phyloP scores from a whole-genome alignment of 1,140 invertebrate species.

The Dufourea novaeangliae region DNA sequence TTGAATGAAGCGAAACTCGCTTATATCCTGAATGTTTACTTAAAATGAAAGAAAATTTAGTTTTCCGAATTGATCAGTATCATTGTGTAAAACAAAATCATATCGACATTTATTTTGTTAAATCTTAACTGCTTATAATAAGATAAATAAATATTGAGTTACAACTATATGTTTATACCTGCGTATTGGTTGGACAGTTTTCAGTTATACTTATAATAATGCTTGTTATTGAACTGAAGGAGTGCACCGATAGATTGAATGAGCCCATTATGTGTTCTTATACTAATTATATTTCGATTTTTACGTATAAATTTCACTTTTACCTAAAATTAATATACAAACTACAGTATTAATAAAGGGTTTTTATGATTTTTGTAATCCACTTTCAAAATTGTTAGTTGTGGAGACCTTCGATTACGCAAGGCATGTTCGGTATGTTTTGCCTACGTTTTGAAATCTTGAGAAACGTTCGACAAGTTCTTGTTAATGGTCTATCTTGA shows the following conservation, averaged over 20 bases:
- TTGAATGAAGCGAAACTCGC: conserved; percentile 5
- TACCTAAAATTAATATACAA: not conserved
- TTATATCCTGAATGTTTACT: conserved; percentile 20
- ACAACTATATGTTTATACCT: conserved; percentile 10
- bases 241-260: not conserved
- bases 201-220: conserved; percentile 1
- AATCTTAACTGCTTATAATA: conserved; percentile 2
- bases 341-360: not conserved
- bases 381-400: too few species aligned
- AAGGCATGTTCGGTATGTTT: too few species aligned
- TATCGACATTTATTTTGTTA: conserved; percentile 1
- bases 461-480: too few species aligned
- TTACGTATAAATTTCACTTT: not conserved
- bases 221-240: not conserved
- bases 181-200: not conserved
- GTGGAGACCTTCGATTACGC: too few species aligned
- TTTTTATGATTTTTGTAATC: not conserved
- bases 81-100: not conserved
- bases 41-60: conserved; percentile 5
- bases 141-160: conserved; percentile 5
- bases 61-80: not conserved
- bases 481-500: too few species aligned
- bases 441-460: too few species aligned
- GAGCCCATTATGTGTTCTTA: not conserved
- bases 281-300: not conserved